phyloP scores from a whole-genome alignment of 2,113 vertebrate genomes.

The Xiphias gladius region DNA sequence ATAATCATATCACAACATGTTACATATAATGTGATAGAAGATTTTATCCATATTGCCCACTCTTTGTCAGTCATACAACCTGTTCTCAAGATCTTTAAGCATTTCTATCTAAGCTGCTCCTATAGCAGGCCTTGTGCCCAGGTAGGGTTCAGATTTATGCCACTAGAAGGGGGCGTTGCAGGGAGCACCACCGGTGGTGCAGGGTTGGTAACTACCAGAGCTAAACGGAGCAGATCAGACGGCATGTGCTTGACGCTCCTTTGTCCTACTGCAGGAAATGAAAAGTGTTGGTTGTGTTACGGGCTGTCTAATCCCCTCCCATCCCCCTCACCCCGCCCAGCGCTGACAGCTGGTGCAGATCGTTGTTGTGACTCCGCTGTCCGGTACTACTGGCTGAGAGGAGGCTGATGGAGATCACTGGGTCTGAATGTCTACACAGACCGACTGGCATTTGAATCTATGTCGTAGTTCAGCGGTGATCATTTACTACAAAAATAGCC shows the following conservation, averaged over 20 bases:
- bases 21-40: too few species aligned
- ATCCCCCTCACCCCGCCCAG: neutral
- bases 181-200: constrained; percentile 2
- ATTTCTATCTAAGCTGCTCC: neutral
- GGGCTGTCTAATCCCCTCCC: constrained; percentile 54
- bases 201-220: constrained; percentile 6
- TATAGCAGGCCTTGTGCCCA: neutral
- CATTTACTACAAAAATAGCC: neutral
- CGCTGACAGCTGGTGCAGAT: constrained; percentile 53
- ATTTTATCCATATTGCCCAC: too few species aligned
- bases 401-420: constrained; percentile 32
- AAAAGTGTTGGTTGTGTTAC: constrained; percentile 69
- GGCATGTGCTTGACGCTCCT: constrained; percentile 39
- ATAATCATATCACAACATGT: too few species aligned
- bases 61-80: too few species aligned
- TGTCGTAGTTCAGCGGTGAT: constrained; percentile 5
- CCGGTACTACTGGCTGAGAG: constrained; percentile 13
- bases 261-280: constrained; percentile 47
- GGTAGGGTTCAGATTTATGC: neutral
- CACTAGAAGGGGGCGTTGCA: neutral
- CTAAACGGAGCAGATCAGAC: constrained; percentile 29
- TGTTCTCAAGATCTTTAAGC: too few species aligned
- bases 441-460: neutral
- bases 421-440: constrained; percentile 47
- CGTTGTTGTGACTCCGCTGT: constrained; percentile 17